phyloP scores from a whole-genome alignment of 1,140 invertebrate species.

The Halictus rubicundus region DNA sequence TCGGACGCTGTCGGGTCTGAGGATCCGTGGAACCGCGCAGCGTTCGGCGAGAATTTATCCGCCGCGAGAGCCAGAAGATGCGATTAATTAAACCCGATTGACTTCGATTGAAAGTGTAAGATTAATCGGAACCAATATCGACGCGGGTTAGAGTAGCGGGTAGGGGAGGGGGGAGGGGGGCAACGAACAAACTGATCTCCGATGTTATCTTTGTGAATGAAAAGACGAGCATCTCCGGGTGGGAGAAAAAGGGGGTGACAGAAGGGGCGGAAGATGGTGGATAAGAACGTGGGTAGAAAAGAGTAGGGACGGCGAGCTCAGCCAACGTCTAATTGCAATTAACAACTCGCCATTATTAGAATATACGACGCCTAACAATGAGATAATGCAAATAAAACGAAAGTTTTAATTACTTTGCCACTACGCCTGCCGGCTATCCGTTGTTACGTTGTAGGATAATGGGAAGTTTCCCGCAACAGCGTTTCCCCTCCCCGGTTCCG shows the following conservation, averaged over 20 bases:
- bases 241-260: not conserved
- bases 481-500: conserved; percentile 42
- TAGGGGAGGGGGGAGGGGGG: too few relatives aligned
- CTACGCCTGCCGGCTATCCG: conserved; percentile 72
- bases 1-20: not conserved
- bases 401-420: conserved; percentile 80
- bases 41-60: not conserved
- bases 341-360: conserved; percentile 80
- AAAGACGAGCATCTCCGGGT: not conserved
- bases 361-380: conserved; percentile 79
- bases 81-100: conserved; percentile 27
- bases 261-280: conserved; percentile 30
- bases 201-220: conserved; percentile 6
- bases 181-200: conserved; percentile 3
- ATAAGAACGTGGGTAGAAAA: conserved; percentile 19
- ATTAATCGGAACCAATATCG: conserved; percentile 17
- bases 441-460: conserved; percentile 77
- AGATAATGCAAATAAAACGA: conserved; percentile 81
- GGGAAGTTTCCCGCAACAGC: conserved; percentile 78
- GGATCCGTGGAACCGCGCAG: not conserved
- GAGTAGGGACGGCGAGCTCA: conserved; percentile 55
- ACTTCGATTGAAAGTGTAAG: not conserved
- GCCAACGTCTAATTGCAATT: conserved; percentile 79
- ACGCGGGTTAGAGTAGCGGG: not conserved
- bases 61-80: too few relatives aligned